Evolutionary conservation across 1,140 invertebrate species (phyloP), one percentile per base, ranked within the genome.

Genomic region (Helicorthomorpha holstii): DNA sequence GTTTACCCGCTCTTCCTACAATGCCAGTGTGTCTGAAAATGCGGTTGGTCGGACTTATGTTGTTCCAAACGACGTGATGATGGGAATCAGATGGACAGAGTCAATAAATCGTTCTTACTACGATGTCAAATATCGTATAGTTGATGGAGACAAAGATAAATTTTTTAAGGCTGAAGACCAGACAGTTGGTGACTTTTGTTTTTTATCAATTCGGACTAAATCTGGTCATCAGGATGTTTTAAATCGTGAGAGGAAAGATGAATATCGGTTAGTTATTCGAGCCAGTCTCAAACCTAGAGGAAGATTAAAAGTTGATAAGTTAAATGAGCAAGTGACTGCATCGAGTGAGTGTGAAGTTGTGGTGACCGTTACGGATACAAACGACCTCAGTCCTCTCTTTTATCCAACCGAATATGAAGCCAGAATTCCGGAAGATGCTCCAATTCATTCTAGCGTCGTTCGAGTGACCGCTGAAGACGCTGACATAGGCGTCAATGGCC

Each of bases 311-410:
- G 38, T 41, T 41, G 38, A 41, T 41, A 41, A 19, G 38, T 12
- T 41, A 19, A 19, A 41, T 41, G 12, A 19, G 19, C 44, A 46
- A 4, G 7, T 27, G 44, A 76, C 56, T 77, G 75, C 43, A 75
- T 52, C 46, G 12, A 62, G 79, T 43, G 82, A 86, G 55, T 75
- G 83, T 1, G 79, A 83, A 55, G 80, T 95, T 19, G 70, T 76
- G 25, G 79, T 95, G n/a, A 77, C 74, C 46, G 78, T 96, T 10
- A 68, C 84, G 29, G 91, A 95, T 69, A 81, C 80, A 19, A 95
- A 95, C 69, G 92, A 95, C 69, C 74, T 95, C 29, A 88, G 80
- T 66, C 92, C 92, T 3, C 66, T 94, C 1, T 96, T 96, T 67
- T 85, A 87, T 64, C 83, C 83, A 10, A 34, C 7, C 16, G 80